These are phyloP conservation scores for Diceros bicornis DNA, from an alignment of 2,797 vertebrate species.

Conservation along the genomic window DNA sequence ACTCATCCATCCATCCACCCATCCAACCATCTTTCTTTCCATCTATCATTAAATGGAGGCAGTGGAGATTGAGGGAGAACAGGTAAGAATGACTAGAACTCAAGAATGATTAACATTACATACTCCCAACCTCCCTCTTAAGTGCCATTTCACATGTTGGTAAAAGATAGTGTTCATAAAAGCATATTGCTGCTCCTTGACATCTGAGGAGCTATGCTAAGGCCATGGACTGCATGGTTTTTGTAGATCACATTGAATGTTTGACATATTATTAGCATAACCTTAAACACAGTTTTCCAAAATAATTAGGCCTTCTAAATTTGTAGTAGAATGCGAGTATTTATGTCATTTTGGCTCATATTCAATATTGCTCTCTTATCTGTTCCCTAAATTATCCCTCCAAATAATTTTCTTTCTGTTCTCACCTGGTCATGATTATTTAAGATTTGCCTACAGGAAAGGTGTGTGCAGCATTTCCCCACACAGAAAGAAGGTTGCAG, in stretches of 20 bases:
- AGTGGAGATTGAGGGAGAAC: neutral
- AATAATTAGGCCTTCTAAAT: neutral
- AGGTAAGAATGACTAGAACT: neutral
- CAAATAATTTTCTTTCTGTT: neutral
- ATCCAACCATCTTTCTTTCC: neutral
- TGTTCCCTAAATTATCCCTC: neutral
- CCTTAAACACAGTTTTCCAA: neutral
- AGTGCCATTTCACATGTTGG: neutral
- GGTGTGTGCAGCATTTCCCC: neutral
- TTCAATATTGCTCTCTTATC: neutral
- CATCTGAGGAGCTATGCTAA: neutral
- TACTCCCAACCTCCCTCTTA: neutral
- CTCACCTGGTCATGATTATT: neutral
- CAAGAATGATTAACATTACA: neutral
- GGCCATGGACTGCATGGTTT: neutral
- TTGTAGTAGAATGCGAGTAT: neutral
- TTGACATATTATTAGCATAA: neutral
- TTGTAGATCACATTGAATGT: neutral
- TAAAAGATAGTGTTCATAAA: too few species aligned
- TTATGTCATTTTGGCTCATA: neutral
- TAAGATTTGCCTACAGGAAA: conserved; percentile 23
- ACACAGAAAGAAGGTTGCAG: neutral
- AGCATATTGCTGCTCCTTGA: neutral
- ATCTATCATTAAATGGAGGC: neutral
- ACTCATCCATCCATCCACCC: accelerated